Percentiles rank a stretch among this genome's conserved stretches.
phyloP scores from a whole-genome alignment of 2,888 invertebrate genomes.

The Peribatodes rhomboidaria region DNA sequence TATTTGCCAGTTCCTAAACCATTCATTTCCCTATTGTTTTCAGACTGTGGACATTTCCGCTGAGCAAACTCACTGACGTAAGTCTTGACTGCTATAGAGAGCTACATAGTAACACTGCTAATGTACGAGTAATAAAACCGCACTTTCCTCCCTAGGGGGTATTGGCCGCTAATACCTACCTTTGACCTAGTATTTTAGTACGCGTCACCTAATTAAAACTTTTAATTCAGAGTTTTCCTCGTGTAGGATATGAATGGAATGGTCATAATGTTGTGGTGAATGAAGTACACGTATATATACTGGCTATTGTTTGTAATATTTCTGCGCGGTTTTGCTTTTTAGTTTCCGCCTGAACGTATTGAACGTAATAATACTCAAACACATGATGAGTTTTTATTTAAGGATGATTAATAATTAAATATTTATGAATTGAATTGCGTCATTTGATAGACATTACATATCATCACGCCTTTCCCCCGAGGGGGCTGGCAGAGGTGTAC shows the following conservation, averaged over 20 bases:
- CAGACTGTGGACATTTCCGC: conserved; percentile 26
- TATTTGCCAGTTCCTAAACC: not conserved
- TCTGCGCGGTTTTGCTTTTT: not conserved
- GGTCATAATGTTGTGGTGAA: not conserved
- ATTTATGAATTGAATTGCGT: no score
- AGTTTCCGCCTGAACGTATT: not conserved
- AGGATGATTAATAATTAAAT: not conserved
- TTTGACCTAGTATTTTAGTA: not conserved
- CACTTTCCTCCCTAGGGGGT: not conserved
- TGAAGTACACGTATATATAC: not conserved
- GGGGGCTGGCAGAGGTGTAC: no score
- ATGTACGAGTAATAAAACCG: not conserved
- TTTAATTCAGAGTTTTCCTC: not conserved
- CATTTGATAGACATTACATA: no score
- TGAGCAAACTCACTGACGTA: conserved; percentile 17
- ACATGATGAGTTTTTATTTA: not conserved
- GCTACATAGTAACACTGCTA: not conserved
- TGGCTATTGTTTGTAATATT: not conserved
- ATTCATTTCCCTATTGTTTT: conserved; percentile 29
- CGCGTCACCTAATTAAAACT: not conserved
- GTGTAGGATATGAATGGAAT: not conserved
- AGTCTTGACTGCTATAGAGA: not conserved
- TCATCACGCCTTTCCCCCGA: no score
- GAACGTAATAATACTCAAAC: not conserved
- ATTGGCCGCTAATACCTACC: not conserved